Conservation (phyloP, 2,113 vertebrate genomes). For the Hippolais icterina region DNA sequence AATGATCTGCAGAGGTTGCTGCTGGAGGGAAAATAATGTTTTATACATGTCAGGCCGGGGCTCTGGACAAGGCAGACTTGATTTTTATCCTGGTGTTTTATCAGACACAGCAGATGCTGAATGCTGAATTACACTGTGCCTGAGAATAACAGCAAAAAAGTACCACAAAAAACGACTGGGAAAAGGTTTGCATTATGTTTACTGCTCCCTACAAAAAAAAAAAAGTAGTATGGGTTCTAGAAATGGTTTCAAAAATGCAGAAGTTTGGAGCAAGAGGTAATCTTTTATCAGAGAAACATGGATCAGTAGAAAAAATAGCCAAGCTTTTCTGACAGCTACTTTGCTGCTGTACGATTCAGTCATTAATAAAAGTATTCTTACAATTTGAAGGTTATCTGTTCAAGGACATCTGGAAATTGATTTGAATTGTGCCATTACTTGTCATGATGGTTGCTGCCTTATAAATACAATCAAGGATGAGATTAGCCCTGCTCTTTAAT, state of each 20-base stretch:
- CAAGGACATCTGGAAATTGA: not conserved
- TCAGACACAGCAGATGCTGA: not conserved
- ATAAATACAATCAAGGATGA: not conserved
- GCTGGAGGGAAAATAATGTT: not conserved
- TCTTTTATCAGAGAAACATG: not conserved
- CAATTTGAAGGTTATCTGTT: not conserved
- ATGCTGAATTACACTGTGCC: not conserved
- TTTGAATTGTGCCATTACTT: not conserved
- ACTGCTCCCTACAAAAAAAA: not conserved
- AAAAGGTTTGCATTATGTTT: not conserved
- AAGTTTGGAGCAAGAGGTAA: not conserved
- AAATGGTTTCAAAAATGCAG: not conserved
- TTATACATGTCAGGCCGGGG: not conserved
- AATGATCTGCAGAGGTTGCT: not conserved
- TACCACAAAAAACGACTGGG: not conserved
- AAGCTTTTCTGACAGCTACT: not conserved
- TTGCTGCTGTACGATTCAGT: not conserved
- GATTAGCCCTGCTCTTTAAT: constrained; percentile 9
- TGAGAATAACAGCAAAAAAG: not conserved
- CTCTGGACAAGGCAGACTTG: not conserved
- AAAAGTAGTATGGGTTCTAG: not conserved
- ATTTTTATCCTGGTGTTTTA: not conserved
- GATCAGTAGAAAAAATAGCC: not conserved
- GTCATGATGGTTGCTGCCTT: not conserved
- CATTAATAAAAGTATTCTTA: not conserved